Evolutionary conservation across 2,113 vertebrate genomes (phyloP).

Genomic region (Sylvia atricapilla): DNA sequence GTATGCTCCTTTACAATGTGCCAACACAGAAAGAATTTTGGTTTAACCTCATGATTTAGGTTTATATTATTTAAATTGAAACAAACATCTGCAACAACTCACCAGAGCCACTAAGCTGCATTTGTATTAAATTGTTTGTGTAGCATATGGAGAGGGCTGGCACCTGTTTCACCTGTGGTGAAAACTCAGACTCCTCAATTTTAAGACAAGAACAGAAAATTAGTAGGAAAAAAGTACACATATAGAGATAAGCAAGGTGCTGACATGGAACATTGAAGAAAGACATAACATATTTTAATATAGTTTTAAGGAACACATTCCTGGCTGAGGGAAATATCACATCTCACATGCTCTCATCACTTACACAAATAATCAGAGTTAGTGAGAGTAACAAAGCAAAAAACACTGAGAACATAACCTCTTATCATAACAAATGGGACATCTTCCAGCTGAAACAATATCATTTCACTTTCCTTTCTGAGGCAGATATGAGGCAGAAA

Average conservation of each 20-base stretch:
- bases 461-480: background rate
- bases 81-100: background rate
- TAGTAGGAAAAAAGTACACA: background rate
- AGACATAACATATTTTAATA: background rate
- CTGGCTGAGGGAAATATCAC: background rate
- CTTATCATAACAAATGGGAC: background rate
- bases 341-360: background rate
- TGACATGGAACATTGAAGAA: background rate
- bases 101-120: background rate
- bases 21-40: background rate
- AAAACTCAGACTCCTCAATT: background rate
- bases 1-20: accelerated
- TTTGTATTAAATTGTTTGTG: background rate
- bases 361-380: background rate
- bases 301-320: background rate
- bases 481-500: background rate
- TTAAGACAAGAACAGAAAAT: background rate
- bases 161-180: background rate
- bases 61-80: background rate
- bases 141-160: background rate
- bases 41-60: background rate
- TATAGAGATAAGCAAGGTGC: background rate
- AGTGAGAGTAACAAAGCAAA: background rate
- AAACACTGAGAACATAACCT: background rate
- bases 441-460: background rate